Conservation (phyloP, 2,888 invertebrate genomes). For the Linnaemya vulpina region DNA sequence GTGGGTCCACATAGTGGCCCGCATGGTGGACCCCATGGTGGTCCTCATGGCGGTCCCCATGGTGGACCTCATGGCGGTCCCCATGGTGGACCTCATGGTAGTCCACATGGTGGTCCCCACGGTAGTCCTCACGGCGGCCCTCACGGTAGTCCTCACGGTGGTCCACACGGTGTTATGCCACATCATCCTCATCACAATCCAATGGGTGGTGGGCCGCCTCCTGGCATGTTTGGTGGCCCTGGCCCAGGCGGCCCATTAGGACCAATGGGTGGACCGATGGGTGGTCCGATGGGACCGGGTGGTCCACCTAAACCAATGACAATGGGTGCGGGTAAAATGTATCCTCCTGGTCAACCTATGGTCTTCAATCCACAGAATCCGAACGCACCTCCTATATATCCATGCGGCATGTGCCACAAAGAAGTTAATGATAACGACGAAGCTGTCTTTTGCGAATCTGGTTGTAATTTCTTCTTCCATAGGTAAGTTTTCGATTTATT, state of each 20-base stretch:
- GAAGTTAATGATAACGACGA: slow-evolving; percentile 99
- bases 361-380: slow-evolving; percentile 99
- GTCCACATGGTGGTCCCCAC: slow-evolving; percentile 71
- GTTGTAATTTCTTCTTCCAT: slow-evolving; percentile 99
- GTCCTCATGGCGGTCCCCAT: slow-evolving; percentile 68
- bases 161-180: slow-evolving; percentile 73
- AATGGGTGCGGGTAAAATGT: slow-evolving; percentile 93
- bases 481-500: slow-evolving; percentile 85
- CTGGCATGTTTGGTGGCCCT: slow-evolving; percentile 73
- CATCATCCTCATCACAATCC: slow-evolving; percentile 78
- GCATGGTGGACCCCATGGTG: slow-evolving; percentile 68
- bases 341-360: slow-evolving; percentile 98
- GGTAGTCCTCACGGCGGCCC: slow-evolving; percentile 80
- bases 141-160: slow-evolving; percentile 79
- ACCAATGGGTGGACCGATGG: slow-evolving; percentile 85
- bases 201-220: slow-evolving; percentile 78
- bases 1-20: slow-evolving; percentile 71
- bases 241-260: slow-evolving; percentile 80
- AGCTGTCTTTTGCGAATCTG: slow-evolving; percentile 98
- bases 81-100: slow-evolving; percentile 79
- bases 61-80: slow-evolving; percentile 80
- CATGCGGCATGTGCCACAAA: slow-evolving; percentile 98
- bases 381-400: slow-evolving; percentile 98
- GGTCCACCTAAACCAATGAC: slow-evolving; percentile 94
- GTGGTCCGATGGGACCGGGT: slow-evolving; percentile 75